These are phyloP conservation scores for Pycnomerus fuliginosus DNA, from an alignment of 2,888 invertebrate genomes.

Conservation along the genomic window DNA sequence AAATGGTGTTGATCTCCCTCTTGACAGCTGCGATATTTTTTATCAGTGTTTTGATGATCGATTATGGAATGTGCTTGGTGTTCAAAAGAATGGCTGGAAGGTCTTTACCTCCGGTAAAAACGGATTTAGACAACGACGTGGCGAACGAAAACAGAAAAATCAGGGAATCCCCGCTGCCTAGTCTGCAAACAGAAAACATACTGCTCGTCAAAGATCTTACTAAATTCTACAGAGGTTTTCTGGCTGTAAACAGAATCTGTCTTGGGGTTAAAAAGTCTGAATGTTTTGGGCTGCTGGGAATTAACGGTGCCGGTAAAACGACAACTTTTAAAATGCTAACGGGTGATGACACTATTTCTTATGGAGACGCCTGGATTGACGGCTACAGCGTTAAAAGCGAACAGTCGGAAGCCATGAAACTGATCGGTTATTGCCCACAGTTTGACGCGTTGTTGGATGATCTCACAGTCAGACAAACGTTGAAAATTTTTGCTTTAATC, in stretches of 20 bases:
- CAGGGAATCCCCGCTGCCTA: constrained; percentile 44
- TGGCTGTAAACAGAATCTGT: constrained; percentile 72
- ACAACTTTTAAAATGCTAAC: constrained; percentile 90
- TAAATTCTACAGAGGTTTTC: constrained; percentile 67
- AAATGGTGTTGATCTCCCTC: constrained; percentile 61
- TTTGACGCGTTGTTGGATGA: constrained; percentile 59
- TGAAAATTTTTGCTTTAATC: constrained; percentile 55
- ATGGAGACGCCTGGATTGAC: constrained; percentile 68
- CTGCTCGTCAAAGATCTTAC: constrained; percentile 66
- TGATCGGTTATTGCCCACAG: constrained; percentile 60
- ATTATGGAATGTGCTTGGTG: constrained; percentile 57
- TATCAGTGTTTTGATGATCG: constrained; percentile 61
- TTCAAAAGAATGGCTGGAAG: too few relatives aligned
- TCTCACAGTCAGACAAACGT: constrained; percentile 57
- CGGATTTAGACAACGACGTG: constrained; percentile 62
- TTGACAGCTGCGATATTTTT: constrained; percentile 59
- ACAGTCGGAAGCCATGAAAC: constrained; percentile 60
- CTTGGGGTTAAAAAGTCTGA: constrained; percentile 69
- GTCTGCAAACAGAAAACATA: constrained; percentile 42
- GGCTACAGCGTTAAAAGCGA: constrained; percentile 49
- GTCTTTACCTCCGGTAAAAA: too few relatives aligned
- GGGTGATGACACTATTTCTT: constrained; percentile 72
- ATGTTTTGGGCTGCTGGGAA: constrained; percentile 79
- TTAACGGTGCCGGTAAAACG: constrained; percentile 86
- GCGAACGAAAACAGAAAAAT: constrained; percentile 57